Conservation (phyloP, 1,140 invertebrate species). For the Trachelipus rathkii region DNA sequence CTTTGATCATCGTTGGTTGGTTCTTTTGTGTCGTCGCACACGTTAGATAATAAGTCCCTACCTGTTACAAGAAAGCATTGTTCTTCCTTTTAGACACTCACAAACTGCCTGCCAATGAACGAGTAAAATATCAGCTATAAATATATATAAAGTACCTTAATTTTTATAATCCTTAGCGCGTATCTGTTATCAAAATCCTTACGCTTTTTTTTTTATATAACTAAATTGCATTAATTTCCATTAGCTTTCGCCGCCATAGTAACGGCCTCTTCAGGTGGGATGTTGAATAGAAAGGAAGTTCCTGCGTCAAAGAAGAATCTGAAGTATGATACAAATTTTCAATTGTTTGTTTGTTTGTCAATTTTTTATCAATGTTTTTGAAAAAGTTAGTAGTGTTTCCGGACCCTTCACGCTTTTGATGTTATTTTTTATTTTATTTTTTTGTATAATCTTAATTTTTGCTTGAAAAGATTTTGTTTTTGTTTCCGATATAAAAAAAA, state of each 20-base stretch:
- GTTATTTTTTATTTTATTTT: background rate
- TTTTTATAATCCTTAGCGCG: background rate
- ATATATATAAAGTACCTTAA: background rate
- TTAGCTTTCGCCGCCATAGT: too few species aligned
- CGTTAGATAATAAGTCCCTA: background rate
- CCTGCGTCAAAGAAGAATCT: too few species aligned
- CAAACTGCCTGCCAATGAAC: background rate
- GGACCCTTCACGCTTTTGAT: background rate
- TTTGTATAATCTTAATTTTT: background rate
- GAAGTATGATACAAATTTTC: too few species aligned
- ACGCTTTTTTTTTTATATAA: background rate
- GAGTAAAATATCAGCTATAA: background rate
- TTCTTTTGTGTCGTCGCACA: background rate
- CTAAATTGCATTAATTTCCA: background rate
- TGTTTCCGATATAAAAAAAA: background rate
- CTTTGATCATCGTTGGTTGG: constrained; percentile 19
- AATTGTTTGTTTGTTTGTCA: too few species aligned
- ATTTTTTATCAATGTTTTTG: background rate
- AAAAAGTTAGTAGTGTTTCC: background rate
- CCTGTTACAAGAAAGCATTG: background rate
- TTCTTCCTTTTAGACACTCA: background rate
- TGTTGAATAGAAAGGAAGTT: too few species aligned
- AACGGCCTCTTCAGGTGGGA: too few species aligned
- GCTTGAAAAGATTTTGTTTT: background rate
- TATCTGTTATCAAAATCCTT: background rate